phyloP scores from a whole-genome alignment of 35 echinoderm and acorn worm genomes.

The Diadema setosum region DNA sequence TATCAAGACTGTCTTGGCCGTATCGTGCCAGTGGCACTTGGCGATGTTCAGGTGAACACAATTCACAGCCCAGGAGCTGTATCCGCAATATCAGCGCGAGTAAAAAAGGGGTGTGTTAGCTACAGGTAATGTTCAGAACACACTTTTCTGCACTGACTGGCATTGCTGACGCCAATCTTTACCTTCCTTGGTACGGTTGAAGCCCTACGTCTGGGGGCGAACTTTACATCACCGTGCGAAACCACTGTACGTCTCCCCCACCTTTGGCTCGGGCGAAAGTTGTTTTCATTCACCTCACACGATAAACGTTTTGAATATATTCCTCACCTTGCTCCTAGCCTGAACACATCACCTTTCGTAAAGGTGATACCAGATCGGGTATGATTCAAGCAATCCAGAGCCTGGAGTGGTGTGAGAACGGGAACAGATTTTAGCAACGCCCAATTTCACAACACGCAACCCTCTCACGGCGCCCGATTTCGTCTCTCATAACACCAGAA shows the following conservation, averaged over 20 bases:
- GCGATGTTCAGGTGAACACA: neutral
- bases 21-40: neutral
- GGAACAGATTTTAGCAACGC: neutral
- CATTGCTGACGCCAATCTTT: neutral
- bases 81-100: neutral
- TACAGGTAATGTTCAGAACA: neutral
- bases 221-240: too few relatives aligned
- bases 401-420: neutral
- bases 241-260: too few relatives aligned
- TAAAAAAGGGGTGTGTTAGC: neutral
- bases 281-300: neutral
- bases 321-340: too few relatives aligned
- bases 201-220: too few relatives aligned
- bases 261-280: too few relatives aligned
- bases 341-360: too few relatives aligned
- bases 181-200: neutral
- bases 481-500: neutral
- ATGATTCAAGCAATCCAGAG: neutral
- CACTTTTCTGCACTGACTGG: neutral
- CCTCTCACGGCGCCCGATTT: neutral
- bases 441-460: neutral
- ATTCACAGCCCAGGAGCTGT: neutral
- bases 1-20: neutral
- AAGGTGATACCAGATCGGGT: neutral
- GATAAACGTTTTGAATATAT: neutral